These are phyloP conservation scores for Julus scanicus DNA, from an alignment of 2,888 invertebrate species.

Conservation along the genomic window DNA sequence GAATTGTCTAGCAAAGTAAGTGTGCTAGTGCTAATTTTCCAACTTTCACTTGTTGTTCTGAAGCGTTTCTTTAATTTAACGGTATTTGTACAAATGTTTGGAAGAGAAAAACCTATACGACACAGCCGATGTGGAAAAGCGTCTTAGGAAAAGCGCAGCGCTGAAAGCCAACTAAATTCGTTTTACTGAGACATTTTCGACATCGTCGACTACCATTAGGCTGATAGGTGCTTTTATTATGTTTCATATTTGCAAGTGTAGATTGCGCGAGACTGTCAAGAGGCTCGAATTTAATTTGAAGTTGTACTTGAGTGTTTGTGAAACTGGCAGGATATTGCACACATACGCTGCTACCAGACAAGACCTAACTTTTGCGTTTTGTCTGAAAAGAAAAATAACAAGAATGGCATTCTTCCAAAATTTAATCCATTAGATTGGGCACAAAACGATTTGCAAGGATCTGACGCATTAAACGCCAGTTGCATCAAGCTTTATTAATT, in stretches of 20 bases:
- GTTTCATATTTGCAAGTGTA: not conserved
- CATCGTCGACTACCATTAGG: slow-evolving; percentile 6
- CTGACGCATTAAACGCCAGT: not conserved
- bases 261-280: slow-evolving; percentile 6
- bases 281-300: not conserved
- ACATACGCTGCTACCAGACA: not conserved
- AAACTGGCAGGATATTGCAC: not conserved
- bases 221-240: not conserved
- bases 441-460: not conserved
- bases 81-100: not conserved
- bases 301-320: not conserved
- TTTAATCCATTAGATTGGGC: not conserved
- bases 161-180: not conserved
- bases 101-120: not conserved
- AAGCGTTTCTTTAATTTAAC: slow-evolving; percentile 8
- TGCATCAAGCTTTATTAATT: not conserved
- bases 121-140: not conserved
- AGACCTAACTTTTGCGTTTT: not conserved
- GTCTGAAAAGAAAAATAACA: not conserved
- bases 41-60: not conserved
- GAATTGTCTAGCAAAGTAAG: not conserved
- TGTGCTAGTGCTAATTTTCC: not conserved
- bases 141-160: not conserved
- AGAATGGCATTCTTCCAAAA: too few species aligned
- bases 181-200: slow-evolving; percentile 19